Evolutionary conservation across 2,888 invertebrate genomes (phyloP), one percentile per base, ranked within the genome.

Genomic region (Ormyrus rosae): DNA sequence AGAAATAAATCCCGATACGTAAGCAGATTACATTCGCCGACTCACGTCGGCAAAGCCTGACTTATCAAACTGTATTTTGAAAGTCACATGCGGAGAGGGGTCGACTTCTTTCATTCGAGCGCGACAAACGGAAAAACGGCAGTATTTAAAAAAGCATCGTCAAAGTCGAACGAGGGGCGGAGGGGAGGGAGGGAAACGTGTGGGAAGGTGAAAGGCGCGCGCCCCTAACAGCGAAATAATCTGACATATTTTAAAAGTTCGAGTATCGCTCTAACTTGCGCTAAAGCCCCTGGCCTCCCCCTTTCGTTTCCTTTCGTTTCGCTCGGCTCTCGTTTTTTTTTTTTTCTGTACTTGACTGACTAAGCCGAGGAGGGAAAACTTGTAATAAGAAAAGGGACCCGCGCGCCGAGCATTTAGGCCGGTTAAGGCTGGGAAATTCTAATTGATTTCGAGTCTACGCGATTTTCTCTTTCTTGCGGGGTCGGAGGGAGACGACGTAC

Each of bases 181-280:
- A 48, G 11, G n/a, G 2, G 6, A 45, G 51, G 11, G 50, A 51
- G 34, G 4, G 58, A 13, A 58, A 46, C 19, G 55, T 10, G 11
- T 2, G 58, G 2, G 58, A n/a, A 48, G 58, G 19, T 19, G 19
- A 19, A 19, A 19, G 19, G 19, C 19, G 46, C 5, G 55, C 53
- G 11, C 65, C 70, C 55, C 46, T 64, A 73, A 51, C 61, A 87
- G 86, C 86, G 84, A 89, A 90, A 89, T 89, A 89, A 90, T 90
- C 89, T 89, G 89, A 89, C 88, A 88, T 88, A 89, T 90, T 90
- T 89, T 86, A 89, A 88, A 88, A 89, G 88, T 88, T 88, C 86
- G 87, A 89, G 88, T 89, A 88, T 88, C 87, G 87, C 85, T 85
- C 19, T 56, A 8, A 2, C 51, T 6, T 45, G 6, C 19, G 51